phyloP scores from a whole-genome alignment of 2,113 vertebrate species.

The Onychorhynchus coronatus region DNA sequence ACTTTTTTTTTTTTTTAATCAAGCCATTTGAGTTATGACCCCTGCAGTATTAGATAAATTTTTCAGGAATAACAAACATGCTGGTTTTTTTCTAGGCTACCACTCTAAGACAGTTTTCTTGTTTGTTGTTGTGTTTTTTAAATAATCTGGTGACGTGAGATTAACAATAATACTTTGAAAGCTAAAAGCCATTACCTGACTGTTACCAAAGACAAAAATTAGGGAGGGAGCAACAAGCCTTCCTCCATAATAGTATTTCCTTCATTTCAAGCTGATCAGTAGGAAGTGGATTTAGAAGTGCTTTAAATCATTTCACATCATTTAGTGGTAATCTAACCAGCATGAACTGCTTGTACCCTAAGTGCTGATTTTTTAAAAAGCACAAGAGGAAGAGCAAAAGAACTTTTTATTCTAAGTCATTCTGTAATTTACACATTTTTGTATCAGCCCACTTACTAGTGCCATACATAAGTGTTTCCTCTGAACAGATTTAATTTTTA shows the following conservation, averaged over 20 bases:
- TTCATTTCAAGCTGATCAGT: slow-evolving; percentile 51
- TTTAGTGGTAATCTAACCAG: slow-evolving; percentile 62
- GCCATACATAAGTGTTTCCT: slow-evolving; percentile 76
- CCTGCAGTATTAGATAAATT: not conserved
- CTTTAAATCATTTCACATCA: slow-evolving; percentile 49
- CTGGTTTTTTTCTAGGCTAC: not conserved
- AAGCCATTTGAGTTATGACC: slow-evolving; percentile 28
- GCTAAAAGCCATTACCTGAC: not conserved
- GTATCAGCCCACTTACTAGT: slow-evolving; percentile 70
- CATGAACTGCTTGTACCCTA: slow-evolving; percentile 39
- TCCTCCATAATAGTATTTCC: slow-evolving; percentile 24
- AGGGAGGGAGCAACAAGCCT: slow-evolving; percentile 26
- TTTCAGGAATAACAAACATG: not conserved
- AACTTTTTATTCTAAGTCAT: slow-evolving; percentile 69
- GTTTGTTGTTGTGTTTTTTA: not conserved
- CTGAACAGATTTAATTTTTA: slow-evolving; percentile 81
- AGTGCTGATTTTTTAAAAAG: slow-evolving; percentile 46
- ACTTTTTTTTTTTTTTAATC: not conserved
- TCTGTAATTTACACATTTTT: slow-evolving; percentile 73
- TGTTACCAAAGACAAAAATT: slow-evolving; percentile 27
- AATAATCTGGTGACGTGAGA: not conserved
- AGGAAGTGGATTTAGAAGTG: slow-evolving; percentile 51
- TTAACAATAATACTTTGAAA: slow-evolving; percentile 11
- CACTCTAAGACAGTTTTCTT: not conserved
- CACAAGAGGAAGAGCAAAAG: slow-evolving; percentile 62